phyloP scores from a whole-genome alignment of 1,140 invertebrate genomes.

The Scaptomyza graminum region DNA sequence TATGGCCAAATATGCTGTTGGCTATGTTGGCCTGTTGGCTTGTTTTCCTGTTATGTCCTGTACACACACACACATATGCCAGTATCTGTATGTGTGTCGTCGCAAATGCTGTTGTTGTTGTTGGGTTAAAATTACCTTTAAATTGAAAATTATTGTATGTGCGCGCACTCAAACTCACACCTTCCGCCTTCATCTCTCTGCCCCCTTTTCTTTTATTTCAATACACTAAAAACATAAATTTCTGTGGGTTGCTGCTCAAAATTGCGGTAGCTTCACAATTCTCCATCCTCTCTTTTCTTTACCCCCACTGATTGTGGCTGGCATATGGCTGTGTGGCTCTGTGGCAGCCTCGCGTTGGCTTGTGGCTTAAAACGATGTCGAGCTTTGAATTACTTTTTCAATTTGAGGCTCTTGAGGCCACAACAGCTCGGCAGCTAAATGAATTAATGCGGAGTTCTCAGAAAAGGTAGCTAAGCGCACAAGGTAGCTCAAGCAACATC shows the following conservation, averaged over 20 bases:
- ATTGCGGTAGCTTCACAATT: conserved; percentile 55
- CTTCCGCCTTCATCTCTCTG: conserved; percentile 25
- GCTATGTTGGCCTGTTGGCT: conserved; percentile 14
- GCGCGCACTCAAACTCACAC: conserved; percentile 70
- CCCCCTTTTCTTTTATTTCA: not conserved
- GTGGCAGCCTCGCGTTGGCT: conserved; percentile 21
- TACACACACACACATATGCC: conserved; percentile 16
- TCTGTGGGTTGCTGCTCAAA: conserved; percentile 69
- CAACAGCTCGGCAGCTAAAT: conserved; percentile 64
- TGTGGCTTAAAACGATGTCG: conserved; percentile 45
- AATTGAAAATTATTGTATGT: conserved; percentile 82
- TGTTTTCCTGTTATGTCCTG: conserved; percentile 42
- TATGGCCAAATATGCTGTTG: conserved; percentile 70
- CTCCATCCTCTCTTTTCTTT: not conserved
- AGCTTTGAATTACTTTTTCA: conserved; percentile 76
- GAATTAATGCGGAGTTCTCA: conserved; percentile 61
- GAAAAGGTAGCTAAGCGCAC: conserved; percentile 19
- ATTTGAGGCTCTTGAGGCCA: conserved; percentile 62
- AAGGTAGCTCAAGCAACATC: conserved; percentile 22
- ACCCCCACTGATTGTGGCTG: not conserved
- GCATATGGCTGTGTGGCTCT: conserved; percentile 22
- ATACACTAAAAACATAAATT: conserved; percentile 71
- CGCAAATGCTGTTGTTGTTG: not conserved
- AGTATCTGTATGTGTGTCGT: conserved; percentile 1
- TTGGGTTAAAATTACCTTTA: conserved; percentile 77